Evolutionary conservation across 2,888 invertebrate species (phyloP).

Genomic region (Petrolisthes manimaculis): DNA sequence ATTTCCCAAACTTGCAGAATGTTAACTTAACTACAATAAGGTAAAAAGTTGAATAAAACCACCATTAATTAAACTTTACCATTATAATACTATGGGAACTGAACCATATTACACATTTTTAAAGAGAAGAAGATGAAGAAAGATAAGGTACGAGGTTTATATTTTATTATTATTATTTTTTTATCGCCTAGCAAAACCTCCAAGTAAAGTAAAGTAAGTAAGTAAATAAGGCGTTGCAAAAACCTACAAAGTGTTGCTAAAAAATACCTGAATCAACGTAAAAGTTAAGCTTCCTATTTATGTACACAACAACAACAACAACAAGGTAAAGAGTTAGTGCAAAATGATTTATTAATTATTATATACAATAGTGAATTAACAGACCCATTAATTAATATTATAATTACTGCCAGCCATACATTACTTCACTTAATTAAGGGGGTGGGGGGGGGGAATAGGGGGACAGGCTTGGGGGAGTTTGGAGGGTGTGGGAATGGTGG

Average conservation of each 20-base stretch:
- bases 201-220: not conserved
- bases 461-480: too few relatives aligned
- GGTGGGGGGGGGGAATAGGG: too few relatives aligned
- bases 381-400: not conserved
- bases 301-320: too few relatives aligned
- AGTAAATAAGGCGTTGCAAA: too few relatives aligned
- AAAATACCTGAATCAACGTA: not conserved
- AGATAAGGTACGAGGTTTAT: not conserved
- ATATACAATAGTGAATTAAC: not conserved
- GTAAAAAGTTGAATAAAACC: too few relatives aligned
- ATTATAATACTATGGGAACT: not conserved
- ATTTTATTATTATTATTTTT: not conserved
- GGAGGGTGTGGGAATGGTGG: too few relatives aligned
- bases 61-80: too few relatives aligned
- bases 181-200: not conserved
- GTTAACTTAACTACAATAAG: too few relatives aligned
- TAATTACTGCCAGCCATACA: not conserved
- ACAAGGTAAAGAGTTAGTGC: constrained; percentile 1
- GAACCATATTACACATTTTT: not conserved
- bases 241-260: not conserved
- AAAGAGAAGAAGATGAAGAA: not conserved
- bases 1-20: too few relatives aligned
- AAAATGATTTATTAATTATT: too few relatives aligned
- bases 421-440: too few relatives aligned
- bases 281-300: not conserved